phyloP scores from a whole-genome alignment of 2,797 vertebrate species.

The Notoglanidium macrostoma region DNA sequence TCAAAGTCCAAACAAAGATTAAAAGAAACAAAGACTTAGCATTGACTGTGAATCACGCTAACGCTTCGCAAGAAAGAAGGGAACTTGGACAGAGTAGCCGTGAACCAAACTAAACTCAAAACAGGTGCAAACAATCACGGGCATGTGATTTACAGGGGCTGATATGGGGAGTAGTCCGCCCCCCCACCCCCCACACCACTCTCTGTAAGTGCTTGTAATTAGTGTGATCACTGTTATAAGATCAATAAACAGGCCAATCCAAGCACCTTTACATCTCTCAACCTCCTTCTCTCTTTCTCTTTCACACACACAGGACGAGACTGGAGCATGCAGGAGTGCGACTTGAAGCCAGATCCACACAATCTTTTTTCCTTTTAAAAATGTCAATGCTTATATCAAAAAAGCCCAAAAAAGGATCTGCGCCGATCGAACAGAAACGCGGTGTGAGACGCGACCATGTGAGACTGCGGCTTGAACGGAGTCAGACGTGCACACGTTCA shows the following conservation, averaged over 20 bases:
- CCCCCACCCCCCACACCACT: neutral
- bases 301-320: slow-evolving; percentile 14
- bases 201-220: neutral
- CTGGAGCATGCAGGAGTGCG: neutral
- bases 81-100: too few relatives aligned
- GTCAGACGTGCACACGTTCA: neutral
- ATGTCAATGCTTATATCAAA: neutral
- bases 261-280: neutral
- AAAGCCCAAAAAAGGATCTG: neutral
- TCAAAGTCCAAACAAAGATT: too few relatives aligned
- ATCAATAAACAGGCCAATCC: neutral
- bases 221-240: neutral
- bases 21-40: too few relatives aligned
- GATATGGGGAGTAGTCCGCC: neutral
- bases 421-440: neutral
- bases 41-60: too few relatives aligned
- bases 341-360: neutral
- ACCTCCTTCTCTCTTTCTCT: neutral
- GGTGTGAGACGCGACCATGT: neutral
- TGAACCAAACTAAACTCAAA: too few relatives aligned
- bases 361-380: neutral
- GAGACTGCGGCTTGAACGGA: neutral
- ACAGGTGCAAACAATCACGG: too few relatives aligned
- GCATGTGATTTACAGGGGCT: too few relatives aligned
- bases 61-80: too few relatives aligned